Evolutionary conservation across 1,140 invertebrate genomes (phyloP), one percentile per base, ranked within the genome.

Genomic region (Bombus balteatus): DNA sequence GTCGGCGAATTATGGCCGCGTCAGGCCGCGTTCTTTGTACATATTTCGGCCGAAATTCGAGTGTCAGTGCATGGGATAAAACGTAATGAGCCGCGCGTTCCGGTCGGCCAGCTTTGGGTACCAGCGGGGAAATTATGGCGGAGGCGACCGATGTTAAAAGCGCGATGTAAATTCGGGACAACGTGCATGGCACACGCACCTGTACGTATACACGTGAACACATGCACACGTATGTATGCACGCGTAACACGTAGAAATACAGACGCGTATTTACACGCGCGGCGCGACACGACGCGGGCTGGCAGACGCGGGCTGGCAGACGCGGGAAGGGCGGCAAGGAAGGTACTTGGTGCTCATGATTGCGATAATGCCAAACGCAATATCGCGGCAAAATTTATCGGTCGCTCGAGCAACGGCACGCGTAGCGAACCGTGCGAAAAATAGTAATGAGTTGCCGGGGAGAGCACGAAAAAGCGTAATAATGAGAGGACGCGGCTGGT

Each of bases 311-410:
- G 13, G n/a, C 15, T 32, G 15, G 75, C 13, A 66, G 62, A 5
- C 10, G n/a, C 74, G 73, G 73, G 72, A 72, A 32, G 32, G 37
- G 72, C 62, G 83, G 72, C 83, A 62, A 39, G 78, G 77, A 78
- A 82, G 79, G 41, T 79, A 77, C 74, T 82, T 76, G 72, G 28
- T 80, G 86, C 85, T 88, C 75, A 77, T 92, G 91, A 92, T 92
- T 92, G 88, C 88, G 91, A 92, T 92, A 92, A 92, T 91, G 91
- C 89, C 87, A 85, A 90, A 92, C 88, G 87, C 91, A 92, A 92
- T 92, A 89, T 89, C 89, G 85, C 88, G 89, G 81, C 79, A 89
- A 87, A 92, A 90, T 92, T 90, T 87, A 91, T 91, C 89, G 89
- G 88, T 77, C 86, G 82, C 62, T 74, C 78, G 81, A 82, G 71